Evolutionary conservation across 2,113 vertebrate genomes (phyloP).

Genomic region (Poeciliopsis occidentalis): DNA sequence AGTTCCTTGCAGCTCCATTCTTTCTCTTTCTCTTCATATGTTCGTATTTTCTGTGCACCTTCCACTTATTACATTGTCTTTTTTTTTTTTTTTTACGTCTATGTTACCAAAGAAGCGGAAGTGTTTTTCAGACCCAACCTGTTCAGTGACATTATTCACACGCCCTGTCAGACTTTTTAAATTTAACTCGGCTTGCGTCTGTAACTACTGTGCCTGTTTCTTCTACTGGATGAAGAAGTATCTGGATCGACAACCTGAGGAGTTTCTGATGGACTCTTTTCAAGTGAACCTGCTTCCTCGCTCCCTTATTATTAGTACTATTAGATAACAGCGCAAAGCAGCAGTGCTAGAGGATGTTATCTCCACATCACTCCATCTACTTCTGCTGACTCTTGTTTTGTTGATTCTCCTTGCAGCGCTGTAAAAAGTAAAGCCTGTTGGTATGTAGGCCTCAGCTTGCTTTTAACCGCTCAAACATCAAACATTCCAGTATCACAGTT

Average conservation of each 20-base stretch:
- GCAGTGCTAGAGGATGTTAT: constrained; percentile 7
- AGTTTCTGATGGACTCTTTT: constrained; percentile 30
- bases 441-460: constrained; percentile 25
- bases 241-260: constrained; percentile 46
- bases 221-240: constrained; percentile 13
- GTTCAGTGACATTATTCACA: constrained; percentile 46
- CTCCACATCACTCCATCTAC: constrained; percentile 2
- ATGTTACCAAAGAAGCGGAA: constrained; percentile 51
- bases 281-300: constrained; percentile 16
- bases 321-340: constrained; percentile 7
- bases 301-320: constrained; percentile 26
- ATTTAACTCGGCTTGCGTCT: constrained; percentile 30
- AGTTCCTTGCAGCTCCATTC: not conserved
- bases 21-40: constrained; percentile 7
- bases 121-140: constrained; percentile 4
- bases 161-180: constrained; percentile 31
- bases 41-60: not conserved
- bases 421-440: constrained; percentile 25
- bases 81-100: not conserved
- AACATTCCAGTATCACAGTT: constrained; percentile 33
- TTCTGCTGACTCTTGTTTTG: constrained; percentile 6
- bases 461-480: constrained; percentile 32
- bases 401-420: constrained; percentile 23
- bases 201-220: constrained; percentile 23
- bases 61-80: constrained; percentile 23